Conservation (phyloP, 2,888 invertebrate genomes). For the Troilus luridus region DNA sequence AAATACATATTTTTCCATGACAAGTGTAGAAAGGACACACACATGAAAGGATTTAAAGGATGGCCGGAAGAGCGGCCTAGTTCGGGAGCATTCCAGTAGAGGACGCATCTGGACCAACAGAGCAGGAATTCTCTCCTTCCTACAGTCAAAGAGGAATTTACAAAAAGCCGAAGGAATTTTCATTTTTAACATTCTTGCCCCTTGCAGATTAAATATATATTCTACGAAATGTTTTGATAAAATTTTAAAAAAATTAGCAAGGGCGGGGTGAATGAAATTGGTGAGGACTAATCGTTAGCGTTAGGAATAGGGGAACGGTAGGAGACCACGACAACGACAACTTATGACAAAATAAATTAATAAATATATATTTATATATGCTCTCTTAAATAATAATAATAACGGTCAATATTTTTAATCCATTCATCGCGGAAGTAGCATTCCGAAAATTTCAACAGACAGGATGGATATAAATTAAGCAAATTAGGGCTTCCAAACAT, state of each 20-base stretch:
- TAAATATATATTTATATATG: too few species aligned
- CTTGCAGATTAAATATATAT: not conserved
- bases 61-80: not conserved
- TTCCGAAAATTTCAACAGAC: too few species aligned
- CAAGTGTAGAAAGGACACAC: not conserved
- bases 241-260: not conserved
- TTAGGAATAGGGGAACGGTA: not conserved
- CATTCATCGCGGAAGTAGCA: too few species aligned
- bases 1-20: too few species aligned
- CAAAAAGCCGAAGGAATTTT: not conserved
- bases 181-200: not conserved
- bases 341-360: too few species aligned
- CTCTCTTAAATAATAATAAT: too few species aligned
- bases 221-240: not conserved
- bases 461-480: too few species aligned
- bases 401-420: too few species aligned
- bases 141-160: conserved; percentile 4
- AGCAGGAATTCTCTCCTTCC: not conserved
- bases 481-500: too few species aligned
- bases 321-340: too few species aligned
- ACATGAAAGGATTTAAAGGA: not conserved
- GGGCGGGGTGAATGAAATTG: not conserved
- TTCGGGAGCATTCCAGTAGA: not conserved
- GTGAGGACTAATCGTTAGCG: not conserved
- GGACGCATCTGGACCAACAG: conserved; percentile 20